Percentiles rank a stretch among this genome's conserved stretches.
Conservation (phyloP, 2,797 vertebrate species). For the Chromobotia macracanthus region DNA sequence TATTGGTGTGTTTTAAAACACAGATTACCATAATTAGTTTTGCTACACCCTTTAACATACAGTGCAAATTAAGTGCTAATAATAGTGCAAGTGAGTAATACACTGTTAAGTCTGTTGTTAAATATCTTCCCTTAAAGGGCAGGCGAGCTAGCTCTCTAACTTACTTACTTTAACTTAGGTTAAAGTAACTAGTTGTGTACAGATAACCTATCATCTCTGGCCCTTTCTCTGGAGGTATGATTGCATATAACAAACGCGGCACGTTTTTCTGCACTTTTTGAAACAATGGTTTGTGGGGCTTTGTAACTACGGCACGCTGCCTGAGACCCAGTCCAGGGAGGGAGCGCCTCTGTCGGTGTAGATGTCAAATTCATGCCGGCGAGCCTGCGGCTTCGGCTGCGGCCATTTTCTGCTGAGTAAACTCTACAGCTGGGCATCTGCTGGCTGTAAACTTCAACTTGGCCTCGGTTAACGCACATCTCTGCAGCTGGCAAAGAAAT, state of each 20-base stretch:
- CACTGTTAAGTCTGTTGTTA: not conserved
- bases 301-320: constrained; percentile 42
- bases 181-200: constrained; percentile 1
- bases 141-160: not conserved
- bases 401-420: constrained; percentile 82
- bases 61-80: constrained; percentile 2
- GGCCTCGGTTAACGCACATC: constrained; percentile 53
- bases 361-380: constrained; percentile 79
- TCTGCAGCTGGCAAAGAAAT: constrained; percentile 31
- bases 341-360: constrained; percentile 68
- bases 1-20: not conserved
- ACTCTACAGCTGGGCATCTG: constrained; percentile 45
- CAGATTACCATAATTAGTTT: constrained; percentile 4
- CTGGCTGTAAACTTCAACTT: constrained; percentile 62
- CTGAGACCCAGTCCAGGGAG: constrained; percentile 55
- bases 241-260: constrained; percentile 9
- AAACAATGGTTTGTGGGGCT: constrained; percentile 23
- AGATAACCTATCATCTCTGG: not conserved
- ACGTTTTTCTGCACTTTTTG: constrained; percentile 14
- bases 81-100: not conserved
- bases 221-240: not conserved
- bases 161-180: not conserved
- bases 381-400: constrained; percentile 70
- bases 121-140: constrained; percentile 6
- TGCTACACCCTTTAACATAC: constrained; percentile 9